A percentile compares a stretch with the other conserved stretches of the same genome.
phyloP scores from a whole-genome alignment of 2,888 invertebrate species.

The Gandaritis pyraliata region DNA sequence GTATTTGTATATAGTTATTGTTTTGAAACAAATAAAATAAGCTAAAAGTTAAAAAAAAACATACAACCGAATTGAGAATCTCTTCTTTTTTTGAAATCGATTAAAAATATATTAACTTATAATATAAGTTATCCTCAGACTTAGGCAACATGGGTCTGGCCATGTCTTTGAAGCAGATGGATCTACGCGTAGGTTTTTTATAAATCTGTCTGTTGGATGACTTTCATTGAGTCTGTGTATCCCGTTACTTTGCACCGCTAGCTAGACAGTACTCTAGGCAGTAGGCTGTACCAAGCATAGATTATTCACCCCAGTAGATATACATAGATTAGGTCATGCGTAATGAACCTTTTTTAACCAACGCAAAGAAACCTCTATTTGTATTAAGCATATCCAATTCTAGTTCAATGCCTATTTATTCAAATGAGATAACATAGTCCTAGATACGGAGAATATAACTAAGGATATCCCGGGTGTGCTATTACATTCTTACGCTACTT shows the following conservation, averaged over 20 bases:
- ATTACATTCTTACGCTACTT: not conserved
- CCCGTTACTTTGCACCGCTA: constrained; percentile 56
- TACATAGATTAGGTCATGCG: constrained; percentile 60
- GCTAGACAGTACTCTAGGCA: constrained; percentile 30
- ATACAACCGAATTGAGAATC: too few relatives aligned
- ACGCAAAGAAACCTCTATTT: too few relatives aligned
- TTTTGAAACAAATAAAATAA: too few relatives aligned
- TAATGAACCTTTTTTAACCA: constrained; percentile 61
- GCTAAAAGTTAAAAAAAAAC: too few relatives aligned
- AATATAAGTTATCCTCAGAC: too few relatives aligned
- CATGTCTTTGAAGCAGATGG: too few relatives aligned
- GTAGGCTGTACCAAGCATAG: constrained; percentile 34
- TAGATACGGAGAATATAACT: constrained; percentile 7
- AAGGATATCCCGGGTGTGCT: constrained; percentile 1
- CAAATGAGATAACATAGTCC: constrained; percentile 16
- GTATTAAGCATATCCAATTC: constrained; percentile 56
- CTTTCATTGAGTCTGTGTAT: constrained; percentile 48
- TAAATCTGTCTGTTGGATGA: constrained; percentile 31
- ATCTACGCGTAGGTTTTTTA: constrained; percentile 22
- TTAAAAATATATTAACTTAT: too few relatives aligned
- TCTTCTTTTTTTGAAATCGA: too few relatives aligned
- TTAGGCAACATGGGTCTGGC: too few relatives aligned
- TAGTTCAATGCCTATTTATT: constrained; percentile 22
- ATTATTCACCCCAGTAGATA: constrained; percentile 67
- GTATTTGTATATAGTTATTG: too few relatives aligned